Conservation (phyloP, 2,113 vertebrate genomes). For the Triplophysa siluroides region DNA sequence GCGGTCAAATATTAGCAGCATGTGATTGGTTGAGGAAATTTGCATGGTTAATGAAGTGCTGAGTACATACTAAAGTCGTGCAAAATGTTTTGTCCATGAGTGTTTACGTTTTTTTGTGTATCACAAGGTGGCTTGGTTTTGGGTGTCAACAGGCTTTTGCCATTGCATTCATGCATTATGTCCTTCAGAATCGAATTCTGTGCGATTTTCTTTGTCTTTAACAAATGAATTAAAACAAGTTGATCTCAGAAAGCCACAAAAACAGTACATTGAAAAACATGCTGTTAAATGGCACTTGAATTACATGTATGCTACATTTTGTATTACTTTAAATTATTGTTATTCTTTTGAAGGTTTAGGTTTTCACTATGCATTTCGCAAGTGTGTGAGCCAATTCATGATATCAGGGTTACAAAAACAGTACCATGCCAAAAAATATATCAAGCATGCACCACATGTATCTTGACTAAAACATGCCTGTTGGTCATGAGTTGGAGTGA, state of each 20-base stretch:
- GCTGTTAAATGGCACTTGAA: neutral
- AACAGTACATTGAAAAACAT: neutral
- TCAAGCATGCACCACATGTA: conserved; percentile 10
- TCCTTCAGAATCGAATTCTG: neutral
- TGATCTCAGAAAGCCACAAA: neutral
- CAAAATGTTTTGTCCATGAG: neutral
- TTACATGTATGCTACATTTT: neutral
- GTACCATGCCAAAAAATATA: neutral
- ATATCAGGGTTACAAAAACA: conserved; percentile 21
- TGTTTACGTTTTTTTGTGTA: neutral
- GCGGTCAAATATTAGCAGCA: neutral
- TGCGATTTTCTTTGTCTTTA: neutral
- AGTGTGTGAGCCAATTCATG: neutral
- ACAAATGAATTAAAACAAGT: neutral
- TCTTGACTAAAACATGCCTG: neutral
- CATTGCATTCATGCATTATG: too few relatives aligned
- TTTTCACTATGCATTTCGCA: neutral
- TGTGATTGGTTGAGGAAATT: conserved; percentile 12
- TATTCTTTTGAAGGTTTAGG: neutral
- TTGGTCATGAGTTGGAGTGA: conserved; percentile 2
- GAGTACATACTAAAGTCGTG: neutral
- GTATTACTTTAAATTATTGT: neutral
- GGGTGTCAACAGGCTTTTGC: neutral
- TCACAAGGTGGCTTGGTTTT: neutral
- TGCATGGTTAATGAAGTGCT: neutral